phyloP scores from a whole-genome alignment of 2,113 vertebrate genomes.

The Hippocampus comes region DNA sequence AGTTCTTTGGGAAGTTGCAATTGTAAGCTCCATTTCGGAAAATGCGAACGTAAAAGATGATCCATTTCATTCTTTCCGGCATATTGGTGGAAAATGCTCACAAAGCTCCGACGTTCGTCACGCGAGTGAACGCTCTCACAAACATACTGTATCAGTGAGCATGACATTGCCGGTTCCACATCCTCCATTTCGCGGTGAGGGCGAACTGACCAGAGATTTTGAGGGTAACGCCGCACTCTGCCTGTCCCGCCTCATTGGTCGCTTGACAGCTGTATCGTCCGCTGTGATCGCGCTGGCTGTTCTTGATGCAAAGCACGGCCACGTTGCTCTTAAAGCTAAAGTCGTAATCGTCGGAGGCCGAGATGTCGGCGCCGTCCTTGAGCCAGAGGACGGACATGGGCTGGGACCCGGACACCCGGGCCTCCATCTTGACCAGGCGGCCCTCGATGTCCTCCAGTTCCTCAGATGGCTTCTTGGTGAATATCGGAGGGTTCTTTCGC shows the following conservation, averaged over 20 bases:
- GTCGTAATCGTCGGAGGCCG: conserved; percentile 80
- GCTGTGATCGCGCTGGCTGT: conserved; percentile 73
- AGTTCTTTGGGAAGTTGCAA: no score
- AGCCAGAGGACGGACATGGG: conserved; percentile 87
- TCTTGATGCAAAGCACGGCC: conserved; percentile 82
- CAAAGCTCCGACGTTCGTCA: background rate
- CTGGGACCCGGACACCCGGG: conserved; percentile 87
- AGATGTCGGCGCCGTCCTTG: conserved; percentile 81
- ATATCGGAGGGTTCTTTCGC: conserved; percentile 85
- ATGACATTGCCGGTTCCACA: background rate
- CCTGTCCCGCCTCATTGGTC: conserved; percentile 85
- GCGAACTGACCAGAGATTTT: conserved; percentile 80
- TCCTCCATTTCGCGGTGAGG: background rate
- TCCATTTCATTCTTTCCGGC: no score
- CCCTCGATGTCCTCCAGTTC: conserved; percentile 88
- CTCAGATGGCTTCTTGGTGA: conserved; percentile 91
- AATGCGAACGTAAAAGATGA: no score
- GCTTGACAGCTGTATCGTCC: conserved; percentile 86
- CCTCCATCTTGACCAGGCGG: conserved; percentile 86
- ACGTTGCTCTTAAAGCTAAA: conserved; percentile 87
- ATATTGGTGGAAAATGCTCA: background rate
- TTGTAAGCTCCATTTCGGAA: no score
- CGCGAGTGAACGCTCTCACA: background rate
- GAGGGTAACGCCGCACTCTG: conserved; percentile 79
- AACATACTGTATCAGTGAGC: background rate